Base-by-base conservation (phyloP, 2,797 vertebrate species). In the Galaxias olidus region DNA sequence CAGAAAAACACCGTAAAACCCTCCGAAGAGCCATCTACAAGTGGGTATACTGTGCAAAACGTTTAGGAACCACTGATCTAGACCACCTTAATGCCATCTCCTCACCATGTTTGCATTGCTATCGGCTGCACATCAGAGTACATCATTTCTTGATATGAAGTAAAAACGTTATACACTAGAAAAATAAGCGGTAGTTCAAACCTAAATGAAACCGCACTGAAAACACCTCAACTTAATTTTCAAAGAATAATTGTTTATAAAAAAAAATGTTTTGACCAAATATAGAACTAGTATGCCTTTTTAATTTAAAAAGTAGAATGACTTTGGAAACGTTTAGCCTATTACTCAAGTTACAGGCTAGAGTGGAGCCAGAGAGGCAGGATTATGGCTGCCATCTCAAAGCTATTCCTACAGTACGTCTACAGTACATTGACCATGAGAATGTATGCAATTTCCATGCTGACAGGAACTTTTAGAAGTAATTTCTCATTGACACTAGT, bases 191-290 rank as follows among this genome's bases (percentile, higher is more conserved):
- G 6, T 30, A 30, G 30, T 30, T 30, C 3, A 30, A 30, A 30
- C 2, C 30, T 2, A 6, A 30, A 30, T 30, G 30, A 30, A 30
- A 30, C 30, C 30, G 3, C 30, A 30, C 30, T 3, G 3, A 30
- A 30, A 30, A 30, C 6, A 6, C 30, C 30, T 30, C 30, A 30
- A 30, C 30, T 30, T 30, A 30, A 30, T 30, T 30, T 30, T 6
- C 30, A 3, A 6, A 30, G 57, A 46, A 19, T 65, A 68, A 73
- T 73, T 65, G 56, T 43, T 55, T 59, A 65, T 60, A 44, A 20
- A 59, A 63, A n/a, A 30, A 3, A 2, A 30, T 30, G 30, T 30
- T 30, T 43, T 19, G 42, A 55, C 49, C 60, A 73, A 48, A 73
- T 71, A 51, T 62, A 56, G 68, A 59, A 30, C 3, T 3, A 30